These are phyloP conservation scores for Macrosiphum euphorbiae DNA, from an alignment of 2,888 invertebrate genomes.

Conservation along the genomic window DNA sequence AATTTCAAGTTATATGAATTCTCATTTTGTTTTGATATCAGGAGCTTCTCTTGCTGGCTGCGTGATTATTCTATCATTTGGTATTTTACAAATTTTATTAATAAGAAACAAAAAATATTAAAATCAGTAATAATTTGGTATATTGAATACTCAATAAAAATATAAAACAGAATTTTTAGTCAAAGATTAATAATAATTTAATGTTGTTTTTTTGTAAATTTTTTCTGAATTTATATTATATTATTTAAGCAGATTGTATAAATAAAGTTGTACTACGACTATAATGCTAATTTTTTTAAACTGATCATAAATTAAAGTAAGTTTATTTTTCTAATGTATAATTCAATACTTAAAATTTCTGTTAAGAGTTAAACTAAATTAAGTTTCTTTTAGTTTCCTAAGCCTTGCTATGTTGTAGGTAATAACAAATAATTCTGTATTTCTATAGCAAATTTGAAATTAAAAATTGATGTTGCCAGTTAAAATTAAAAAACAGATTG, in stretches of 20 bases:
- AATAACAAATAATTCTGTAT: too few relatives aligned
- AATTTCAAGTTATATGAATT: conserved; percentile 59
- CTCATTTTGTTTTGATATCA: conserved; percentile 61
- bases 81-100: conserved; percentile 32
- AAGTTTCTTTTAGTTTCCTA: neutral
- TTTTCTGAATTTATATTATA: neutral
- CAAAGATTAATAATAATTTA: neutral
- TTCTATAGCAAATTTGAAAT: too few relatives aligned
- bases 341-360: neutral
- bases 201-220: neutral
- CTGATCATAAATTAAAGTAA: neutral
- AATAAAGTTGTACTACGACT: neutral
- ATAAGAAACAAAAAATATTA: neutral
- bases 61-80: conserved; percentile 53
- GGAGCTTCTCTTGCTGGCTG: conserved; percentile 59
- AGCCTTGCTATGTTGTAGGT: neutral
- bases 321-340: neutral
- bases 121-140: neutral
- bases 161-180: neutral
- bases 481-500: neutral
- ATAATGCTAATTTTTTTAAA: neutral
- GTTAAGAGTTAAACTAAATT: neutral
- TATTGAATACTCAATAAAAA: neutral
- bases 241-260: neutral
- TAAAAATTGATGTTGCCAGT: too few relatives aligned